Conservation (phyloP, 2,888 invertebrate genomes). For the Himalopsyche tibetana region DNA sequence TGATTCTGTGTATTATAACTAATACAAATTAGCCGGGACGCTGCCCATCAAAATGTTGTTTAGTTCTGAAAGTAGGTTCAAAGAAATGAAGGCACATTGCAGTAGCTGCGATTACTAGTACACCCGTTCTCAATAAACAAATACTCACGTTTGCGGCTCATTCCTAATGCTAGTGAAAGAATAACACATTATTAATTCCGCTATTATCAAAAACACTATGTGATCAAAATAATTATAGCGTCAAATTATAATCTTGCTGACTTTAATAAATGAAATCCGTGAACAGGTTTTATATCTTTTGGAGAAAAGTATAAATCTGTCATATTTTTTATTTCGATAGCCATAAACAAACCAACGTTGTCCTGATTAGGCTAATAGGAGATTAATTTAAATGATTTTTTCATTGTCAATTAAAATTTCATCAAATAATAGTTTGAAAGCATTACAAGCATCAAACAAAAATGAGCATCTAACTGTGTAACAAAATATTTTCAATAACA, state of each 20-base stretch:
- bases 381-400: background rate
- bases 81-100: constrained; percentile 57
- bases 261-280: too few relatives aligned
- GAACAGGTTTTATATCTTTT: too few relatives aligned
- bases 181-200: constrained; percentile 66
- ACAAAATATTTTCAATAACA: too few relatives aligned
- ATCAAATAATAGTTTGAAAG: background rate
- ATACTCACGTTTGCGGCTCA: constrained; percentile 79
- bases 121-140: constrained; percentile 60
- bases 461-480: background rate
- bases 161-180: constrained; percentile 73
- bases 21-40: background rate
- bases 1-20: background rate
- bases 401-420: background rate
- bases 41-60: background rate
- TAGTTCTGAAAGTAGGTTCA: constrained; percentile 22
- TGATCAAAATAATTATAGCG: constrained; percentile 44
- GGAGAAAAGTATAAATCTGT: too few relatives aligned
- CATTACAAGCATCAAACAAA: background rate
- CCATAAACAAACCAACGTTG: too few relatives aligned
- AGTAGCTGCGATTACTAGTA: constrained; percentile 50
- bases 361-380: background rate
- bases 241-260: background rate
- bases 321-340: too few relatives aligned
- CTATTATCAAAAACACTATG: constrained; percentile 8